Evolutionary conservation across 2,888 invertebrate species (phyloP).

Genomic region (Orthosia cruda): DNA sequence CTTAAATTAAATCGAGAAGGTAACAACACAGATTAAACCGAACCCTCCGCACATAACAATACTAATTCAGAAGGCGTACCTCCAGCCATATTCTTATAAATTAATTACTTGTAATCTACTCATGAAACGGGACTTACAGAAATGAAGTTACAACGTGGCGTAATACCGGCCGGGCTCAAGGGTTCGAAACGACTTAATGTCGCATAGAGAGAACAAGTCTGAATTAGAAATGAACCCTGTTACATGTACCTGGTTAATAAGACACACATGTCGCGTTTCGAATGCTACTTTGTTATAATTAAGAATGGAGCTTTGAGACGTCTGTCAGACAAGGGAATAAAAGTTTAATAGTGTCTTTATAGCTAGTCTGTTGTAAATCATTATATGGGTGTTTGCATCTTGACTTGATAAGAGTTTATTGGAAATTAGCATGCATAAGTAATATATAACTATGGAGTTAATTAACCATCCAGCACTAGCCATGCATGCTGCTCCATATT

Average conservation of each 20-base stretch:
- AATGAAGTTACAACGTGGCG: conserved; percentile 89
- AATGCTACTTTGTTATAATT: conserved; percentile 75
- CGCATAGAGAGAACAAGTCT: conserved; percentile 83
- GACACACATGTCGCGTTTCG: conserved; percentile 83
- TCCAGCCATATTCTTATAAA: conserved; percentile 91
- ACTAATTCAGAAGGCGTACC: conserved; percentile 84
- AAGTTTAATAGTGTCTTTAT: conserved; percentile 21
- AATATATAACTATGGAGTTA: too few relatives aligned
- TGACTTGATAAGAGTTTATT: neutral
- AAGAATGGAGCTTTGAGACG: conserved; percentile 11
- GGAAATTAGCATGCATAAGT: neutral
- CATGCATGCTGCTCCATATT: too few relatives aligned
- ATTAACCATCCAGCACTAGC: too few relatives aligned
- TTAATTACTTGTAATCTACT: conserved; percentile 92
- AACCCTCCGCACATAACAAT: conserved; percentile 81
- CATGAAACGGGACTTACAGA: conserved; percentile 90
- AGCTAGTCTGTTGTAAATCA: neutral
- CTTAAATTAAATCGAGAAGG: conserved; percentile 63
- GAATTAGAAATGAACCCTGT: conserved; percentile 90
- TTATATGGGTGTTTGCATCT: neutral
- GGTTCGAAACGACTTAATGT: conserved; percentile 89
- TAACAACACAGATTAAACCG: conserved; percentile 71
- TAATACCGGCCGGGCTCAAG: conserved; percentile 76
- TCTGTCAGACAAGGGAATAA: conserved; percentile 23
- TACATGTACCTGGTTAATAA: conserved; percentile 86